These are phyloP conservation scores for Idaea dimidiata DNA, from an alignment of 2,888 invertebrate species.

Conservation along the genomic window DNA sequence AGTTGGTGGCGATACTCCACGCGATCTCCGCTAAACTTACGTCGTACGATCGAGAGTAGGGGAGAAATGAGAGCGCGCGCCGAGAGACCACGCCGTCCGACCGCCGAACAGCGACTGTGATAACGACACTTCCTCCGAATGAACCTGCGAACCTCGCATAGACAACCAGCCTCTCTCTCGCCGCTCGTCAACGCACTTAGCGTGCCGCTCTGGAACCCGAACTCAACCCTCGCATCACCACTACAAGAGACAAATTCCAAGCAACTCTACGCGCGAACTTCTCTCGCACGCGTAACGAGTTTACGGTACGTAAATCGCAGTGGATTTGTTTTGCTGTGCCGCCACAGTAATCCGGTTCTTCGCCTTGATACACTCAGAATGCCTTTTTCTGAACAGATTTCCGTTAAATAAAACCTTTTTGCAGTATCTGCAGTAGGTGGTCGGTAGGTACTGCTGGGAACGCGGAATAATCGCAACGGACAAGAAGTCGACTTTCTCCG, in stretches of 20 bases:
- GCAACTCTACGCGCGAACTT: constrained; percentile 46
- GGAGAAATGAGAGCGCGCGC: constrained; percentile 41
- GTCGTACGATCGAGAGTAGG: constrained; percentile 45
- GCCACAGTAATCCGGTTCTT: constrained; percentile 73
- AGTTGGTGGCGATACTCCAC: constrained; percentile 49
- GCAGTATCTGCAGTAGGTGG: constrained; percentile 47
- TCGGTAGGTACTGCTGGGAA: constrained; percentile 61
- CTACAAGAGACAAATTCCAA: constrained; percentile 58
- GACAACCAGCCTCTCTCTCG: constrained; percentile 67
- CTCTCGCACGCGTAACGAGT: constrained; percentile 74
- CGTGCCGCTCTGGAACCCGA: constrained; percentile 38
- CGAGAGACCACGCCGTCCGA: constrained; percentile 61
- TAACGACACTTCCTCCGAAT: constrained; percentile 73
- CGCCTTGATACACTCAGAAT: constrained; percentile 57
- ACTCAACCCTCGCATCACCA: constrained; percentile 48
- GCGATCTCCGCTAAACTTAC: constrained; percentile 73
- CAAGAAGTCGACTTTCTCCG: constrained; percentile 80
- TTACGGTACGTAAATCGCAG: constrained; percentile 79
- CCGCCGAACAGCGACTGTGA: constrained; percentile 78
- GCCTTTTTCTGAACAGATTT: constrained; percentile 67
- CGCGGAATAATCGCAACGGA: constrained; percentile 71
- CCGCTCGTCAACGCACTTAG: constrained; percentile 49
- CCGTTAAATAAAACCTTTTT: constrained; percentile 72
- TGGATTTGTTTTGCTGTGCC: constrained; percentile 71
- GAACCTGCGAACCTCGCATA: constrained; percentile 70